Base-by-base conservation (phyloP, 2,113 vertebrate genomes). In the Erythrocercus mccallii region DNA sequence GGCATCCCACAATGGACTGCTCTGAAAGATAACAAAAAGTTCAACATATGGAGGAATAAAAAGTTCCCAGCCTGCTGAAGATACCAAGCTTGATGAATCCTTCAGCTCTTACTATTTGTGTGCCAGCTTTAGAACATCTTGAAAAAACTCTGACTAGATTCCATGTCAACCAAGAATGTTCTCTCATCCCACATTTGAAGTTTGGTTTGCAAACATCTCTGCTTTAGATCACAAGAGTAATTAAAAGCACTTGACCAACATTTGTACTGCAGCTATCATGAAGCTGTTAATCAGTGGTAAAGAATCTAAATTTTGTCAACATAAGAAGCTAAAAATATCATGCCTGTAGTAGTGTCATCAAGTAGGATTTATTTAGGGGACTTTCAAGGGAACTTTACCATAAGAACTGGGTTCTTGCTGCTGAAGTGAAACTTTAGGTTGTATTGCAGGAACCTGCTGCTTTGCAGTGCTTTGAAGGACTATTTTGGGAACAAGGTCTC, bases 1-100 rank as follows among this genome's bases (percentile, higher is more conserved):
- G 40, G 48, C 64, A 86, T 50, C 33, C 37, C 61, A 66, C 44
- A 40, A 23, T 0, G 1, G 38, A 6, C 83, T 91, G 92, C 18
- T 65, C 65, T 15, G 48, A 74, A 68, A 95, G 94, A 88, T 92
- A 95, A 95, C 60, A 80, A 58, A 88, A 71, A 35, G 38, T 30
- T 94, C 68, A 69, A 54, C 53, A 37, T 21, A 45, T 2, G 23
- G 45, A 65, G 21, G 45, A 48, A 85, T 69, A 83, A 70, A 22
- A 38, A 4, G 6, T 51, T 53, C 77, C 61, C 61, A 76, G 57
- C 30, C 65, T 53, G 35, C 44, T 69, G 73, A 76, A 76, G 48
- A 38, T 44, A 70, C 0, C 25, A 37, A 58, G 61, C 31, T 62
- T 54, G n/a, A 56, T 22, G 38, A 65, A 51, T 38, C 27, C 50